These are phyloP conservation scores for Chaenocephalus aceratus DNA, from an alignment of 2,113 vertebrate genomes.

Conservation along the genomic window DNA sequence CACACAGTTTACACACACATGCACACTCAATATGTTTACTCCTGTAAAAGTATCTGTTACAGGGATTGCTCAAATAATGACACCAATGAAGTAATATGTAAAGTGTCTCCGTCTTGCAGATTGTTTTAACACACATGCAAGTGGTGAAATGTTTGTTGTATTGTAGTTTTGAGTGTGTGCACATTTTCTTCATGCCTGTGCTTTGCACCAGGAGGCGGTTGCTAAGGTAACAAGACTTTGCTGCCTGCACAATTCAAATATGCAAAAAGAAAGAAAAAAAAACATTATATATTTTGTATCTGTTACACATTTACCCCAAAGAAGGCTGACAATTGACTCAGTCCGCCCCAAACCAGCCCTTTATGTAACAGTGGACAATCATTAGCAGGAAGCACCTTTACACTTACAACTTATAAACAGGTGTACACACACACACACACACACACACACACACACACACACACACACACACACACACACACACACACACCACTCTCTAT, in stretches of 20 bases:
- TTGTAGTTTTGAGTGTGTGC: conserved; percentile 27
- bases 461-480: not conserved
- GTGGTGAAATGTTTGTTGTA: conserved; percentile 28
- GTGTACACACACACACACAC: not conserved
- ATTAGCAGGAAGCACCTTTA: conserved; percentile 39
- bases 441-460: not conserved
- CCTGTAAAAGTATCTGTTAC: not conserved
- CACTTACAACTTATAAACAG: conserved; percentile 10
- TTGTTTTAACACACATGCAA: conserved; percentile 19
- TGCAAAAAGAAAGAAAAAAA: not conserved
- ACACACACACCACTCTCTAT: not conserved
- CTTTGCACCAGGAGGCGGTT: conserved; percentile 76
- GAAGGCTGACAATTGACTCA: conserved; percentile 7
- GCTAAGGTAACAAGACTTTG: conserved; percentile 79
- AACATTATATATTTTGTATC: conserved; percentile 15
- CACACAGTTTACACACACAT: not conserved
- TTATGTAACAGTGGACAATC: conserved; percentile 22
- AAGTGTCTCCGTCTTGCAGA: conserved; percentile 16
- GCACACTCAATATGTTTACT: not conserved
- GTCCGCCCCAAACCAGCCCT: conserved; percentile 1
- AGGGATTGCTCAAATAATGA: conserved; percentile 17
- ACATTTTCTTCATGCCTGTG: conserved; percentile 70
- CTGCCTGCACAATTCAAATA: not conserved
- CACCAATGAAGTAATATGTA: conserved; percentile 25
- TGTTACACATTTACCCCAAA: not conserved